Conservation (phyloP, 2,797 vertebrate genomes). For the Urophycis tenuis region DNA sequence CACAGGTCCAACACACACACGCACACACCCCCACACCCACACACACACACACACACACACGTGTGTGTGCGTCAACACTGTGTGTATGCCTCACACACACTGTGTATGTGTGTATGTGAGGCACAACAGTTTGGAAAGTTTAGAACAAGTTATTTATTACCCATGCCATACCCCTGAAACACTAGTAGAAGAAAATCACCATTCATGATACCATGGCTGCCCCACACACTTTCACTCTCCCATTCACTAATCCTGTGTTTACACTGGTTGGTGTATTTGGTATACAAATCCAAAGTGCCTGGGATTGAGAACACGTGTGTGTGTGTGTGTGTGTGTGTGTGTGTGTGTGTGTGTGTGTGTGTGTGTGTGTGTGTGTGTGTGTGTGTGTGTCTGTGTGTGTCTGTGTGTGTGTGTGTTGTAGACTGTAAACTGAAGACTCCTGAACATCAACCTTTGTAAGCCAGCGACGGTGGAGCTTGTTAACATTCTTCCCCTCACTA, state of each 20-base stretch:
- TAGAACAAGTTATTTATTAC: neutral
- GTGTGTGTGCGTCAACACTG: no score
- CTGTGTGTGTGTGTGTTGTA: conserved; percentile 1
- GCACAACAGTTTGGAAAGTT: neutral
- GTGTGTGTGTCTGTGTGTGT: conserved; percentile 1
- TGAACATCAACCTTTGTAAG: conserved; percentile 55
- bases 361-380: neutral
- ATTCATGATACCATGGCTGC: neutral
- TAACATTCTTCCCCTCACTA: conserved; percentile 69
- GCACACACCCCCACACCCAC: no score
- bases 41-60: no score
- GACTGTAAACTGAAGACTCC: conserved; percentile 34
- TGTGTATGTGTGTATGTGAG: no score
- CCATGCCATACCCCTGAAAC: neutral
- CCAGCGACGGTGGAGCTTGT: conserved; percentile 62
- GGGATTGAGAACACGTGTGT: neutral
- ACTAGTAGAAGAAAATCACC: neutral
- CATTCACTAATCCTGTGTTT: neutral
- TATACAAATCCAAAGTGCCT: neutral
- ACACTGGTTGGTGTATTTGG: neutral
- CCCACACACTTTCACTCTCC: neutral
- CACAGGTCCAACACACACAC: no score
- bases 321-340: neutral
- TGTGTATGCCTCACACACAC: no score
- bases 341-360: no score